These are phyloP conservation scores for Philereme transversata DNA, from an alignment of 2,888 invertebrate species.

Conservation along the genomic window DNA sequence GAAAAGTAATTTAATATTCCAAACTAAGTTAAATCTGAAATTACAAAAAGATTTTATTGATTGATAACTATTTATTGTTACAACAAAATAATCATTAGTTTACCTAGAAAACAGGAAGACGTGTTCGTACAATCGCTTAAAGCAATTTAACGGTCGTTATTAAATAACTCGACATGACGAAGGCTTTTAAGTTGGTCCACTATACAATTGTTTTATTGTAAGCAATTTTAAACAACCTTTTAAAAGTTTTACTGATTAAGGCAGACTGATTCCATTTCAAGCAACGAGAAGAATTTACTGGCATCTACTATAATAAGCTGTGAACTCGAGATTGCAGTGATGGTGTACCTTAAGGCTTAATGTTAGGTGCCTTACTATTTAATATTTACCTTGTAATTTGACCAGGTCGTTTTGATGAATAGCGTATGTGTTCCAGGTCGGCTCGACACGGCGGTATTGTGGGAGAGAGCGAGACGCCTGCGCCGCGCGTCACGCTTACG, in stretches of 20 bases:
- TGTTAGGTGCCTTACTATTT: neutral
- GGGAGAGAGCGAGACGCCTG: conserved; percentile 97
- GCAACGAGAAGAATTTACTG: neutral
- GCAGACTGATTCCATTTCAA: too few species aligned
- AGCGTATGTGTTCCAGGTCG: conserved; percentile 58
- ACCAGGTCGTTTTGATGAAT: neutral
- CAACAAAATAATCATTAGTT: too few species aligned
- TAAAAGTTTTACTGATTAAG: too few species aligned
- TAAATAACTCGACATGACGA: neutral
- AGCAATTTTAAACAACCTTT: too few species aligned
- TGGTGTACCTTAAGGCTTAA: conserved; percentile 2
- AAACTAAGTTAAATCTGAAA: too few species aligned
- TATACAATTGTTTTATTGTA: neutral
- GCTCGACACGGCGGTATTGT: conserved; percentile 98
- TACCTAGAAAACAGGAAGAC: too few species aligned
- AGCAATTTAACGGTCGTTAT: neutral
- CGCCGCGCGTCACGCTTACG: conserved; percentile 97
- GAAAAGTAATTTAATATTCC: too few species aligned
- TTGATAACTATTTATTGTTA: too few species aligned
- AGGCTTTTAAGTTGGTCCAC: neutral
- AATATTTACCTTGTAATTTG: neutral
- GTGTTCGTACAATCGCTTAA: too few species aligned
- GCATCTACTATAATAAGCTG: neutral
- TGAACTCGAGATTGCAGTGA: neutral
- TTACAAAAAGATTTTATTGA: too few species aligned